Base-by-base conservation (phyloP, 2,888 invertebrate species). In the Philonicus albiceps region DNA sequence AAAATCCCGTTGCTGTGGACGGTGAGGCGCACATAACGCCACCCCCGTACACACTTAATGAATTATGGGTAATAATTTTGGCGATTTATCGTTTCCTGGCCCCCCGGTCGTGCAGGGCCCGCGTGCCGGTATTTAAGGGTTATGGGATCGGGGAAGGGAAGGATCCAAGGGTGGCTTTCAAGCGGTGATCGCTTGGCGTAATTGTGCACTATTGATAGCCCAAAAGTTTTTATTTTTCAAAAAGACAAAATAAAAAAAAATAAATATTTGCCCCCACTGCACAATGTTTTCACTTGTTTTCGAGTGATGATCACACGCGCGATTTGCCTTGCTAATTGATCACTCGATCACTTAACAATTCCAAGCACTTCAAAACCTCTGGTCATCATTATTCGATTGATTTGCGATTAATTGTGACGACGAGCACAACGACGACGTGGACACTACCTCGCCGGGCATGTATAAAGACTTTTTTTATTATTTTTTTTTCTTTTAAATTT, bases 61-160 rank as follows among this genome's bases (percentile, higher is more conserved):
- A 92, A 90, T 92, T 92, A 90, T 92, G 92, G 89, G 92, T 92
- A 90, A 92, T 92, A 92, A 92, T 92, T 92, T 92, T 92, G 92
- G 90, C 91, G 92, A 91, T 90, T 91, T 90, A 53, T 75, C 34
- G 34, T 19, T 30, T 85, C 53, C 40, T 43, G 84, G 84, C 73
- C 84, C 84, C 84, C 84, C 84, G 40, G 30, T 31, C 11, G 43
- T 80, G 30, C 40, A 85, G 43, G 84, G 84, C 34, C 37, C 37
- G 84, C 19, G 8, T 27, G 27, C 80, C 80, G 80, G 49, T 49
- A 78, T 0, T 53, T 37, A 2, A 75, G 37, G 37, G 4, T 37
- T 0, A 0, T 16, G 3, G 4, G 40, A 3, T 43, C 0, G 16
- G 40, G 27, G 64, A n/a, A n/a, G n/a, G n/a, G n/a, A n/a, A n/a